Base-by-base conservation (phyloP, 2,888 invertebrate genomes). In the Stenichneumon culpator region DNA sequence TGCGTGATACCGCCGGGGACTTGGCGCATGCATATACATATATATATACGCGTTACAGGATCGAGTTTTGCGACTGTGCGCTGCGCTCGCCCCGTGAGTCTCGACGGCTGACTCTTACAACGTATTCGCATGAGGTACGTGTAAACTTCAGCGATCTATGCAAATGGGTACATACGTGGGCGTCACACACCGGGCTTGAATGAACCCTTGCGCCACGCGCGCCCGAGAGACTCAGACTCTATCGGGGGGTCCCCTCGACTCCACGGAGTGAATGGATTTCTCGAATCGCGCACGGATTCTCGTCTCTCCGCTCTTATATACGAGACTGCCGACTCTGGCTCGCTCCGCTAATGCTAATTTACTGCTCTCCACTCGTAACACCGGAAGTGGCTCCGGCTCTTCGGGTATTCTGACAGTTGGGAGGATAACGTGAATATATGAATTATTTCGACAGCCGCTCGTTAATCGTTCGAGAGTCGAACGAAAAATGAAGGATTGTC, bases 151-250 rank as follows among this genome's bases (percentile, higher is more conserved):
- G 82, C 87, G 88, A 90, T 90, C 90, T 90, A 90, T 90, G 90
- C 89, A 88, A 89, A 90, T 90, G 90, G 86, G 82, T 86, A 87
- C 87, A 69, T 63, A 88, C 89, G 90, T 90, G 89, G 90, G 90
- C 90, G 90, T 74, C 86, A 83, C 86, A 85, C 86, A 87, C 87
- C 87, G 60, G 80, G 86, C 88, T 88, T 90, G 90, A 90, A 90
- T 90, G 90, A 90, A 90, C 90, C 90, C 89, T 90, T 90, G 90
- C 90, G 90, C 90, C 90, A 90, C 88, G 88, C 79, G 68, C 39
- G 68, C 19, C 54, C 69, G 60, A 14, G 54, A 25, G 65, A 32
- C 39, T 68, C 39, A 60, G 60, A 60, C 69, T 47, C 54, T n/a
- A 68, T 57, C 69, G 60, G 36, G 22, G 44, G 44, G 14, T 3